Conservation (phyloP, 2,888 invertebrate genomes). For the Agriopis leucophaearia region DNA sequence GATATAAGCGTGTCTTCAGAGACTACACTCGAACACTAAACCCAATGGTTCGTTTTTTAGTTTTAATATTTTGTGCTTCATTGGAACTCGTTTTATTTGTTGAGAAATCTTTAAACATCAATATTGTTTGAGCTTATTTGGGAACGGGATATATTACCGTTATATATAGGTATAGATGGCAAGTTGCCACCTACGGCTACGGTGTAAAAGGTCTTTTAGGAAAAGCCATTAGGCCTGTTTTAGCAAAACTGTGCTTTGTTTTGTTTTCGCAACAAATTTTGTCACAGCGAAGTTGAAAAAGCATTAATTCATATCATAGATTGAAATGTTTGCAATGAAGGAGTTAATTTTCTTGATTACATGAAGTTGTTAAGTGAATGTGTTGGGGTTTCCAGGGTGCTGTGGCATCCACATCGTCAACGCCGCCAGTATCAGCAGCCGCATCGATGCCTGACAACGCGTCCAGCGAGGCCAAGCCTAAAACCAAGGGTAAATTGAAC, state of each 20-base stretch:
- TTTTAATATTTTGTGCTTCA: conserved; percentile 1
- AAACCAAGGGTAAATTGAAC: conserved; percentile 72
- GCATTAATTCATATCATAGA: not conserved
- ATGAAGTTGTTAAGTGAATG: not conserved
- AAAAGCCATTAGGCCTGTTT: too few species aligned
- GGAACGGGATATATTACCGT: too few species aligned
- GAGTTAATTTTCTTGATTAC: not conserved
- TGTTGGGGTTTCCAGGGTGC: conserved; percentile 69
- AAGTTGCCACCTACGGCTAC: too few species aligned
- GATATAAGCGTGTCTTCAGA: too few species aligned
- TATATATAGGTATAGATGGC: too few species aligned
- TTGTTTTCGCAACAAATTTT: too few species aligned
- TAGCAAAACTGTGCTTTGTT: too few species aligned
- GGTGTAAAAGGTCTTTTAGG: too few species aligned
- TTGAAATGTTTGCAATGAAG: too few species aligned
- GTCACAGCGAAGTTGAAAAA: not conserved
- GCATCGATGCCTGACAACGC: conserved; percentile 81
- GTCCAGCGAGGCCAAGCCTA: conserved; percentile 77
- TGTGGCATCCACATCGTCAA: conserved; percentile 81
- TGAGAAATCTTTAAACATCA: not conserved
- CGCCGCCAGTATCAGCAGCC: conserved; percentile 78
- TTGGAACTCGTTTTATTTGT: not conserved
- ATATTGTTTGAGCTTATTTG: too few species aligned
- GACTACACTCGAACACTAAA: not conserved
- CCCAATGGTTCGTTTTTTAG: not conserved